Evolutionary conservation across 2,888 invertebrate genomes (phyloP).

Genomic region (Nymphalis c-album): DNA sequence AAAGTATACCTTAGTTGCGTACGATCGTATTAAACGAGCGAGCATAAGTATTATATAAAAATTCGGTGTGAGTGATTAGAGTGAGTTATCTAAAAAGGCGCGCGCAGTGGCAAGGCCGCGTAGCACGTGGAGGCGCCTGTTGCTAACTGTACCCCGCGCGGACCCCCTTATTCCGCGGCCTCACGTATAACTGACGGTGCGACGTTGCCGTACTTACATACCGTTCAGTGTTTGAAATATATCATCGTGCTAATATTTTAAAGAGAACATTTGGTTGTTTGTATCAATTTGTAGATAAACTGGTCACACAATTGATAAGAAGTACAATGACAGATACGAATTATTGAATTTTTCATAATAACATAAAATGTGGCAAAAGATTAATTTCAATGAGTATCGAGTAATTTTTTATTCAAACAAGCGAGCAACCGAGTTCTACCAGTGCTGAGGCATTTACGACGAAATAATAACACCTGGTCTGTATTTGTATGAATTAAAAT

Average conservation of each 20-base stretch:
- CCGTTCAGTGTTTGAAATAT: slow-evolving; percentile 1
- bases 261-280: neutral
- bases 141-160: slow-evolving; percentile 59
- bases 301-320: no score
- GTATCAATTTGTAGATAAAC: neutral
- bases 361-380: no score
- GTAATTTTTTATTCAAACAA: no score
- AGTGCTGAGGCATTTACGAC: no score
- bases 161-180: slow-evolving; percentile 41
- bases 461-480: no score
- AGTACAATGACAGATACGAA: no score
- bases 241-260: neutral
- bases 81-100: slow-evolving; percentile 72
- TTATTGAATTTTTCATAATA: no score
- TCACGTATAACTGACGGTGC: slow-evolving; percentile 44
- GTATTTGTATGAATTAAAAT: no score
- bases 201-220: slow-evolving; percentile 69
- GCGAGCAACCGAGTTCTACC: no score
- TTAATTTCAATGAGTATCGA: no score
- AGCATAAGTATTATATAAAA: slow-evolving; percentile 29
- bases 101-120: slow-evolving; percentile 76
- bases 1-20: neutral
- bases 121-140: slow-evolving; percentile 78
- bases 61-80: slow-evolving; percentile 56
- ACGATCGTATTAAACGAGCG: slow-evolving; percentile 3